Base-by-base conservation (phyloP, 2,113 vertebrate genomes). In the Terrapene triunguis region DNA sequence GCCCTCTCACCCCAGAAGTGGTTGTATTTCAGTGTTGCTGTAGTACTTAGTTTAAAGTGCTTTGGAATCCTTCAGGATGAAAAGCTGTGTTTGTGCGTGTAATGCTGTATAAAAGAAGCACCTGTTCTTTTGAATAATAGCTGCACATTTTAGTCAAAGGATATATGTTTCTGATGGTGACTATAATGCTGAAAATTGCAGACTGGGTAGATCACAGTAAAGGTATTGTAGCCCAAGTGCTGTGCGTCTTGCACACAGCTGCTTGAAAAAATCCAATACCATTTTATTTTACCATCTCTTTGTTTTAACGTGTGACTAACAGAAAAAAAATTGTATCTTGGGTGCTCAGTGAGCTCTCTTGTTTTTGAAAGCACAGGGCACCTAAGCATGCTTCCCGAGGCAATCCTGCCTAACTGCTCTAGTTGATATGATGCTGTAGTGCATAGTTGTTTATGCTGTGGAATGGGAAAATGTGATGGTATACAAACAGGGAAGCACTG, bases 11-110 rank as follows among this genome's bases (percentile, higher is more conserved):
- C 54, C 42, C 8, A 22, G 76, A 82, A 0, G 0, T 24, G 55
- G 13, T 17, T 12, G 83, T 2, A 3, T 6, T 38, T 9, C 0
- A 2, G 47, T 10, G 1, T 65, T 47, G 11, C 74, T 27, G 74
- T 78, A 78, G 74, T 25, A 78, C 11, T 2, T 76, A 47, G 38
- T 27, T 78, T 22, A 48, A 80, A 91, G 88, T 4, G 10, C 55
- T 59, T 2, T 10, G 35, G 53, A 29, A 1, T 11, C n/a, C 35
- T 69, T 69, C 35, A 69, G 3, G 65, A 69, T 69, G 35, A 69
- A 69, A 65, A 69, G 35, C 16, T 16, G 1, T n/a, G 14, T 32
- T 10, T 27, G 25, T 59, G 53, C 8, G 32, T 69, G 35, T 69
- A 21, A 69, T n/a, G 65, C 35, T 19, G 65, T 69, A 69, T n/a